These are phyloP conservation scores for Nymphicus hollandicus DNA, from an alignment of 2,113 vertebrate species.

Conservation along the genomic window DNA sequence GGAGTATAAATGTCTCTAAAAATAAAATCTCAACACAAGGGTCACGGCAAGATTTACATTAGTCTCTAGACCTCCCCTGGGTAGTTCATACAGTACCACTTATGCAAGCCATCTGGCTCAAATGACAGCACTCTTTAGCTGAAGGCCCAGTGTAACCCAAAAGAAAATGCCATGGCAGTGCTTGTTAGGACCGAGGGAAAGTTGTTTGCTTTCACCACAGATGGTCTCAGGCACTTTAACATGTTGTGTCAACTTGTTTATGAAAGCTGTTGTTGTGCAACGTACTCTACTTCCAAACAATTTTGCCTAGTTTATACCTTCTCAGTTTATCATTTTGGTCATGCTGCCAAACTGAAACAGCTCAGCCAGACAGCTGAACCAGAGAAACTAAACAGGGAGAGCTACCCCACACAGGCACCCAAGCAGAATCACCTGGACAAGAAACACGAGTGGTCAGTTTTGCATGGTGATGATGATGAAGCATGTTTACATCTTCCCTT, in stretches of 20 bases:
- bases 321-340: neutral
- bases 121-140: neutral
- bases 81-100: constrained; percentile 53
- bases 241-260: neutral
- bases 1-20: constrained; percentile 57
- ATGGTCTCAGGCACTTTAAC: constrained; percentile 37
- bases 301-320: neutral
- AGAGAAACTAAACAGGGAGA: neutral
- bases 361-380: rapidly evolving
- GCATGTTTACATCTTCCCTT: neutral
- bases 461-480: neutral
- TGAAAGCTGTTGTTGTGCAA: constrained; percentile 29
- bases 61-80: constrained; percentile 44
- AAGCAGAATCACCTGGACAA: neutral
- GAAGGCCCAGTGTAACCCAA: constrained; percentile 37
- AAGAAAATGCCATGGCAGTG: neutral
- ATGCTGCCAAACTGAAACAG: neutral
- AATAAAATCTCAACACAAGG: neutral
- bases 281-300: neutral
- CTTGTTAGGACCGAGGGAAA: neutral
- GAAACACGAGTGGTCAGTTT: neutral
- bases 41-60: neutral
- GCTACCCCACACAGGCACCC: neutral
- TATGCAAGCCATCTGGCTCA: neutral
- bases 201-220: neutral